A percentile compares a stretch with the other conserved stretches of the same genome.
Conservation (phyloP, 2,797 vertebrate species). For the Melanotaenia pygmaea region DNA sequence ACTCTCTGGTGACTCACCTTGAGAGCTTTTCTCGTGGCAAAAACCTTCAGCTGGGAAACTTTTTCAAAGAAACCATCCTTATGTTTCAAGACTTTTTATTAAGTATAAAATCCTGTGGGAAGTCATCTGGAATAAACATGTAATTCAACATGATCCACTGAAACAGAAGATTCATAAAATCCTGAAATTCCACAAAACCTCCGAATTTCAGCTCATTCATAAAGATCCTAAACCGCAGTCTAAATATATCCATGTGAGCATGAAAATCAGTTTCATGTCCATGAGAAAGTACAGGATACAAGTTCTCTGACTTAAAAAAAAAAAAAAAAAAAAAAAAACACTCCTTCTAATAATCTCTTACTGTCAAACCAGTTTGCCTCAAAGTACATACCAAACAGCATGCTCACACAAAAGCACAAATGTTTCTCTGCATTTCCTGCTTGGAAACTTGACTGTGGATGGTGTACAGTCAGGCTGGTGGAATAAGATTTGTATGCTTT, state of each 20-base stretch:
- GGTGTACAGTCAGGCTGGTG: neutral
- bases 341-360: neutral
- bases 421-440: constrained; percentile 1
- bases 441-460: neutral
- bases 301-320: neutral
- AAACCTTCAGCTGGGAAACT: no score
- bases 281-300: neutral
- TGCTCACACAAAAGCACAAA: neutral
- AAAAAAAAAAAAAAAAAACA: no score
- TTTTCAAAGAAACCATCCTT: neutral
- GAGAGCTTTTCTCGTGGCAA: no score
- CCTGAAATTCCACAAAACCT: no score
- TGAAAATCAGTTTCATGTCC: neutral
- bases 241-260: neutral
- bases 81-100: neutral
- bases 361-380: constrained; percentile 12
- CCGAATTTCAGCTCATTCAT: no score
- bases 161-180: no score
- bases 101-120: no score
- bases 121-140: neutral
- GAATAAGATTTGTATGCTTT: neutral
- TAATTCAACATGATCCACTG: neutral
- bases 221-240: neutral
- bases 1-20: no score
- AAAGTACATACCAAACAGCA: neutral